Conservation (phyloP, 2,888 invertebrate genomes). For the Drosophila sordidula region DNA sequence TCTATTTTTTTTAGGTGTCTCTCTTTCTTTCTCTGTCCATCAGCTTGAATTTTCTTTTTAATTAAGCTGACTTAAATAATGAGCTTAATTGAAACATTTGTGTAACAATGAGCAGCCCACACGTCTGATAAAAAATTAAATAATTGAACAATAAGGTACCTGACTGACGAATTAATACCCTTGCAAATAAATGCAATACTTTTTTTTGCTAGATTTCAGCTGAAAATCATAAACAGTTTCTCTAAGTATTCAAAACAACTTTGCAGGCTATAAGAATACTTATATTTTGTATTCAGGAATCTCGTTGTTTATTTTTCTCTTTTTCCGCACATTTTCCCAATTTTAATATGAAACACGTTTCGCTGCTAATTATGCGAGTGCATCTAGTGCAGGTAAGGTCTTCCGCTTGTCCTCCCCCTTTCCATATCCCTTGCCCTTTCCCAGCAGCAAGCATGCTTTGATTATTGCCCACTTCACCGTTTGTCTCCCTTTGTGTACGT, state of each 20-base stretch:
- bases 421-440: background rate
- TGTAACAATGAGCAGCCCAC: conserved; percentile 1
- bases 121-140: background rate
- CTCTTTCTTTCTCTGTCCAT: background rate
- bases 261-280: too few species aligned
- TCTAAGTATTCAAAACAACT: too few species aligned
- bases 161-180: background rate
- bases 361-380: conserved; percentile 67
- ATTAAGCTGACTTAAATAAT: conserved; percentile 53
- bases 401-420: conserved; percentile 2
- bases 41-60: conserved; percentile 39
- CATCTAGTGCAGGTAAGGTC: conserved; percentile 45
- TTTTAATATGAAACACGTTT: conserved; percentile 52
- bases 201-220: too few species aligned
- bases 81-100: conserved; percentile 55
- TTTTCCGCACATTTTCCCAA: background rate
- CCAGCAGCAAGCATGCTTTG: conserved; percentile 46
- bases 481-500: conserved; percentile 49
- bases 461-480: conserved; percentile 53
- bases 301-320: too few species aligned
- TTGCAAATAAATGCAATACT: too few species aligned
- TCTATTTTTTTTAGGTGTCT: background rate
- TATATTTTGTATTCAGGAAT: too few species aligned
- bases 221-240: too few species aligned
- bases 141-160: background rate